phyloP scores from a whole-genome alignment of 2,797 vertebrate genomes.

The Enteromius afrohamiltoni region DNA sequence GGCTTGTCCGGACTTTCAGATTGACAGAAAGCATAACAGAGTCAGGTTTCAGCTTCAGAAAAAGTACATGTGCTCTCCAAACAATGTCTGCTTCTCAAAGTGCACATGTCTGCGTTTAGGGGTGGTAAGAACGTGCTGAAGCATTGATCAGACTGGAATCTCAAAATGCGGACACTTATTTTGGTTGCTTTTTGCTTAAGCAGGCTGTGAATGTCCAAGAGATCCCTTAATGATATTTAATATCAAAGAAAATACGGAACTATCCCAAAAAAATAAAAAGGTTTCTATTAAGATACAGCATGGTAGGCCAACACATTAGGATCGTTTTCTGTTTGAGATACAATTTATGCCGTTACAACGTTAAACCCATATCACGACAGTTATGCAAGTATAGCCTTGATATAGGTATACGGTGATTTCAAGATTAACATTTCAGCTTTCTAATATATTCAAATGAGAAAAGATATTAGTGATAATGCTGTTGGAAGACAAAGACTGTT shows the following conservation, averaged over 20 bases:
- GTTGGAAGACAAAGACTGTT: background rate
- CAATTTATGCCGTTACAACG: slow-evolving; percentile 8
- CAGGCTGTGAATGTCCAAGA: background rate
- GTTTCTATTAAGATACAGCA: background rate
- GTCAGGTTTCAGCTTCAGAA: slow-evolving; percentile 63
- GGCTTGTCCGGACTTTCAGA: slow-evolving; percentile 61
- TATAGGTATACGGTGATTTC: background rate
- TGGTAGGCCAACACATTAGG: background rate
- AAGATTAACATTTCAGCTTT: slow-evolving; percentile 3
- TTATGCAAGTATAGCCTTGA: slow-evolving; percentile 7
- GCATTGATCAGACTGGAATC: slow-evolving; percentile 44
- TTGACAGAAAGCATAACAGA: slow-evolving; percentile 60
- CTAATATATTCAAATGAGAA: slow-evolving; percentile 30
- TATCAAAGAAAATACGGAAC: background rate
- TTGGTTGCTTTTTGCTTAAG: slow-evolving; percentile 14
- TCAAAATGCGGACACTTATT: background rate
- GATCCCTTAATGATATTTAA: background rate
- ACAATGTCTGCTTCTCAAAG: slow-evolving; percentile 53
- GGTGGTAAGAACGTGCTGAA: slow-evolving; percentile 31
- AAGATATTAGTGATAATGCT: slow-evolving; percentile 18
- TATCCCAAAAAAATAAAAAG: background rate
- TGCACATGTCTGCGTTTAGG: slow-evolving; percentile 32
- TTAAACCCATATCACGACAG: background rate
- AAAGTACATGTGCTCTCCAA: slow-evolving; percentile 57
- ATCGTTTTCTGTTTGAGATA: background rate